phyloP scores from a whole-genome alignment of 2,888 invertebrate species.

The Dolichopus griseipennis region DNA sequence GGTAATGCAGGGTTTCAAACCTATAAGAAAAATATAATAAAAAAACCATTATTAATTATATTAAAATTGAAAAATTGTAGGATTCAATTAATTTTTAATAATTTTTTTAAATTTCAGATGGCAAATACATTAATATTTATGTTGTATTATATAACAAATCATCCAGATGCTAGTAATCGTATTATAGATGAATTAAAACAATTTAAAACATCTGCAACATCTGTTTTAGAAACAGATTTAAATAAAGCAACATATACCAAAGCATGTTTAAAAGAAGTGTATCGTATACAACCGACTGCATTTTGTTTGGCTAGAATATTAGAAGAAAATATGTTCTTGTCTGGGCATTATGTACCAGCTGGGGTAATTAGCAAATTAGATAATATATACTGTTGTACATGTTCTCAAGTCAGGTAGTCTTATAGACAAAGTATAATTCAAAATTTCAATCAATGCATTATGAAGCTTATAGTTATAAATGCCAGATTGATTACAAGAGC shows the following conservation, averaged over 20 bases:
- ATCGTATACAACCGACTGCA: constrained; percentile 58
- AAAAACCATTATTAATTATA: no score
- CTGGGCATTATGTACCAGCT: constrained; percentile 58
- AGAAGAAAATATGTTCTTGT: constrained; percentile 61
- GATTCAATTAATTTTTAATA: no score
- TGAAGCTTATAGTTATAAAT: no score
- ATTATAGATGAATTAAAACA: constrained; percentile 56
- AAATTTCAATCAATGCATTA: no score
- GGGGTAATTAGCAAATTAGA: constrained; percentile 65
- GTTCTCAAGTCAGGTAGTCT: no score
- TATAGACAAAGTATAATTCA: no score
- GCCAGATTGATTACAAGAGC: no score
- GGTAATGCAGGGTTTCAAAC: no score
- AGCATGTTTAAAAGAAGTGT: constrained; percentile 67
- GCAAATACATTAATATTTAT: constrained; percentile 74
- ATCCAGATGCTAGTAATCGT: constrained; percentile 56
- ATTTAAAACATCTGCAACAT: constrained; percentile 43
- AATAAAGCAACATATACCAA: constrained; percentile 62
- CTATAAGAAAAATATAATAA: no score
- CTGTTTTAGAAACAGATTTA: constrained; percentile 51
- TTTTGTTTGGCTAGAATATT: constrained; percentile 69
- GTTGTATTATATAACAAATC: constrained; percentile 61
- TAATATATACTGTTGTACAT: no score
- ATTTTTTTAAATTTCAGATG: constrained; percentile 46
- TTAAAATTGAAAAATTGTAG: no score